These are phyloP conservation scores for Acridotheres tristis DNA, from an alignment of 2,797 vertebrate genomes.

Conservation along the genomic window DNA sequence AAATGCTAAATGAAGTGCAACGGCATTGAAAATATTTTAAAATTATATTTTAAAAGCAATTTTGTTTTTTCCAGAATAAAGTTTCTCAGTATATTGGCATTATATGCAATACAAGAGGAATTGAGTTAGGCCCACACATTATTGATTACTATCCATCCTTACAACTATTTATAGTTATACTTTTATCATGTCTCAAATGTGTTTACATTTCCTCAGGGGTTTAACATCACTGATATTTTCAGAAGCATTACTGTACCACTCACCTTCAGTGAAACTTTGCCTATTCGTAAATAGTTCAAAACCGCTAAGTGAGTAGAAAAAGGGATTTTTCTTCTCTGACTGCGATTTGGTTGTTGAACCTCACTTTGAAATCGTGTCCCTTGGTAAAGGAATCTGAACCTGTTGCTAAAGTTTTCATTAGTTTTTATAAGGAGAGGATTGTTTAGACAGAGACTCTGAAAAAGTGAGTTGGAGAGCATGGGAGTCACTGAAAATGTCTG, in stretches of 20 bases:
- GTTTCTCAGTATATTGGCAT: conserved; percentile 15
- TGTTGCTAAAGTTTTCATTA: neutral
- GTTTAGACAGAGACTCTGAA: neutral
- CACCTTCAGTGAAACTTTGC: neutral
- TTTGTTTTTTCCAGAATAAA: conserved; percentile 18
- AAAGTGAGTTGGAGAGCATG: neutral
- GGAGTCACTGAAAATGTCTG: neutral
- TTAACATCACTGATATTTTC: neutral
- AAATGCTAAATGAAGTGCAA: conserved; percentile 57
- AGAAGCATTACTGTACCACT: neutral
- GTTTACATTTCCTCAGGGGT: neutral
- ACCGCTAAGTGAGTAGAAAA: neutral
- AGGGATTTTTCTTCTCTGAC: neutral
- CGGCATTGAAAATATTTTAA: conserved; percentile 53
- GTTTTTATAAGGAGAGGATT: neutral
- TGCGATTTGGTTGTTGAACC: neutral
- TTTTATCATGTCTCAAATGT: neutral
- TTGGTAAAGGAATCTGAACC: neutral
- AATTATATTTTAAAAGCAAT: conserved; percentile 26
- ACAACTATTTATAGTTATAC: neutral
- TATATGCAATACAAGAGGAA: conserved; percentile 15
- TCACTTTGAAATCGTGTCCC: neutral
- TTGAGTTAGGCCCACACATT: conserved; percentile 11
- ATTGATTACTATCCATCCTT: conserved; percentile 37
- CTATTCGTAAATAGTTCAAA: neutral